Evolutionary conservation across 2,113 vertebrate genomes (phyloP).

Genomic region (Cathartes aura): DNA sequence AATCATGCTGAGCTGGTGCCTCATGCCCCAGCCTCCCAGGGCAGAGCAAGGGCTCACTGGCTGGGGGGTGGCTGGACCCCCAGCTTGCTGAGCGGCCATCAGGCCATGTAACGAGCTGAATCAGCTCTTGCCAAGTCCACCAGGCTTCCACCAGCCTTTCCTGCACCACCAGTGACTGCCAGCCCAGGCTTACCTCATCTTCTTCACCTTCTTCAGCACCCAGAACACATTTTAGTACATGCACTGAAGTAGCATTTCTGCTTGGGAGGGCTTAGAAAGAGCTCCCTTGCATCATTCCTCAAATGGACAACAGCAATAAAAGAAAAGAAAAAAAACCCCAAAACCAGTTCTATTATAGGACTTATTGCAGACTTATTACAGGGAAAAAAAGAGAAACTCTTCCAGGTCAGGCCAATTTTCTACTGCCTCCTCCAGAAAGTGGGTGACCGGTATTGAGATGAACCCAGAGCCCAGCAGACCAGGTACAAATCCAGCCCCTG

Average conservation of each 20-base stretch:
- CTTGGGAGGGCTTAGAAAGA: neutral
- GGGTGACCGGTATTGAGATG: neutral
- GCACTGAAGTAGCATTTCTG: neutral
- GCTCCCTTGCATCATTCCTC: neutral
- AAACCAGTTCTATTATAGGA: neutral
- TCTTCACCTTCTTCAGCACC: neutral
- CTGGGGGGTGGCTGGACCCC: neutral
- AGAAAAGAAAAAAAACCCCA: neutral
- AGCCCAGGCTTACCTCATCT: neutral
- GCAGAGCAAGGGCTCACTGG: neutral
- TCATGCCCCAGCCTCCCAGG: accelerated
- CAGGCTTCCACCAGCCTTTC: neutral
- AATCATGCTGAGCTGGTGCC: neutral
- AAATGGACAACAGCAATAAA: neutral
- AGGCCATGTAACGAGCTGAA: neutral
- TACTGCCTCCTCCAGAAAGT: neutral
- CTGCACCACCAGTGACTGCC: neutral
- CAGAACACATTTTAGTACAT: neutral
- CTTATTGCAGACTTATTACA: neutral
- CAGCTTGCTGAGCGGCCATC: neutral
- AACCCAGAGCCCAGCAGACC: neutral
- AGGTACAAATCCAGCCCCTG: neutral
- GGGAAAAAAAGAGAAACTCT: neutral
- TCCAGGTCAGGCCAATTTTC: neutral
- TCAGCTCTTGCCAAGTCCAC: neutral